These are phyloP conservation scores for Vultur gryphus DNA, from an alignment of 2,797 vertebrate species.

Conservation along the genomic window DNA sequence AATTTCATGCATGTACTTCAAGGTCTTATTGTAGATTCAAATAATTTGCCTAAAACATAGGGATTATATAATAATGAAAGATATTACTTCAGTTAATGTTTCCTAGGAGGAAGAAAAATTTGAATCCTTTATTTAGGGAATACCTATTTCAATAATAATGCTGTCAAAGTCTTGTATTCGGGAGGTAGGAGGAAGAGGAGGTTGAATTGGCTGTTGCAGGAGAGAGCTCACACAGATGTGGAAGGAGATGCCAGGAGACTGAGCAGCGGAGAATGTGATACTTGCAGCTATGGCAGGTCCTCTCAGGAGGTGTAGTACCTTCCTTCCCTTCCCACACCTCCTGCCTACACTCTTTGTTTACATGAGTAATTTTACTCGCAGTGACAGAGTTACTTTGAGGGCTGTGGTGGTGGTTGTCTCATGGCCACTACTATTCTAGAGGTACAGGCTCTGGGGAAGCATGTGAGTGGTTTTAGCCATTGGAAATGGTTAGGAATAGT, in stretches of 20 bases:
- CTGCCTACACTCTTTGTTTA: neutral
- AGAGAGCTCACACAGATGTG: neutral
- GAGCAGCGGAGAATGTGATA: neutral
- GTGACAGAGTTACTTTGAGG: neutral
- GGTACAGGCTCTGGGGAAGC: neutral
- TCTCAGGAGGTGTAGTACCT: neutral
- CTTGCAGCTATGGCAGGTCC: neutral
- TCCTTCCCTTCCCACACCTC: neutral
- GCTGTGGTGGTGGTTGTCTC: neutral
- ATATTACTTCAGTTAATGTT: neutral
- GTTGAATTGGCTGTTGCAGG: neutral
- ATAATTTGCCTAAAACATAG: neutral
- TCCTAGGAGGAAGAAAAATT: neutral
- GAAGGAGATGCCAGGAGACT: neutral
- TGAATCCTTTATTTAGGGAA: neutral
- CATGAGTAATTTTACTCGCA: neutral
- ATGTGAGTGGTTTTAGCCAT: neutral
- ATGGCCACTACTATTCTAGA: neutral
- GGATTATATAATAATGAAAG: neutral
- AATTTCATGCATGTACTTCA: neutral
- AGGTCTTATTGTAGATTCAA: neutral
- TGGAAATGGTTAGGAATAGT: neutral
- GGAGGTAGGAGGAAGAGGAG: fast-evolving
- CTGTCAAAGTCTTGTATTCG: fast-evolving
- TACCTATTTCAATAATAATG: neutral